A percentile compares a stretch with the other conserved stretches of the same genome.
These are phyloP conservation scores for Sebastolobus alascanus DNA, from an alignment of 2,797 vertebrate genomes.

Conservation along the genomic window DNA sequence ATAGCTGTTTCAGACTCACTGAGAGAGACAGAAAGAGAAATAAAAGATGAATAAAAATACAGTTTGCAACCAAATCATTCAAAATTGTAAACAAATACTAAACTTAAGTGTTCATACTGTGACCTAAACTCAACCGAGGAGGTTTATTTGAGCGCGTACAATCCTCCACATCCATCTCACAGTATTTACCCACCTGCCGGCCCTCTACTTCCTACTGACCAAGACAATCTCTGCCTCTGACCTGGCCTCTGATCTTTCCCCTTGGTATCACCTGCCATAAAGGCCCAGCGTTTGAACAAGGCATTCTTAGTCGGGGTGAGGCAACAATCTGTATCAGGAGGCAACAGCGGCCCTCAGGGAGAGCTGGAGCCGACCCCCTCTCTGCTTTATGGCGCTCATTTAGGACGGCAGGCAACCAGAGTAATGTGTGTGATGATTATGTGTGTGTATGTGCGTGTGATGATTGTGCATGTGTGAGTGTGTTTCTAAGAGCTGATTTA, in stretches of 20 bases:
- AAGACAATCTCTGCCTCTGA: conserved; percentile 55
- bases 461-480: neutral
- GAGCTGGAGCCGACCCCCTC: conserved; percentile 58
- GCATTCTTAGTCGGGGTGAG: conserved; percentile 73
- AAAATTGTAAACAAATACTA: neutral
- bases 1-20: neutral
- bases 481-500: conserved; percentile 56
- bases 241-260: conserved; percentile 72
- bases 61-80: neutral
- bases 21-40: neutral
- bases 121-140: neutral
- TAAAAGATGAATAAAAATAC: neutral
- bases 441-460: conserved; percentile 18
- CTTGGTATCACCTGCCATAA: conserved; percentile 80
- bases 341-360: conserved; percentile 46
- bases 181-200: conserved; percentile 49
- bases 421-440: conserved; percentile 36
- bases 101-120: neutral
- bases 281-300: conserved; percentile 71
- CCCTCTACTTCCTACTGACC: conserved; percentile 66
- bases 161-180: conserved; percentile 49
- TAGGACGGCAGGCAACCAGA: conserved; percentile 41
- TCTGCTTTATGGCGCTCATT: conserved; percentile 76
- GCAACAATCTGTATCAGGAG: conserved; percentile 70
- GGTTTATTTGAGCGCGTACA: conserved; percentile 15